Conservation (phyloP, 2,888 invertebrate species). For the Drosophila cognata region DNA sequence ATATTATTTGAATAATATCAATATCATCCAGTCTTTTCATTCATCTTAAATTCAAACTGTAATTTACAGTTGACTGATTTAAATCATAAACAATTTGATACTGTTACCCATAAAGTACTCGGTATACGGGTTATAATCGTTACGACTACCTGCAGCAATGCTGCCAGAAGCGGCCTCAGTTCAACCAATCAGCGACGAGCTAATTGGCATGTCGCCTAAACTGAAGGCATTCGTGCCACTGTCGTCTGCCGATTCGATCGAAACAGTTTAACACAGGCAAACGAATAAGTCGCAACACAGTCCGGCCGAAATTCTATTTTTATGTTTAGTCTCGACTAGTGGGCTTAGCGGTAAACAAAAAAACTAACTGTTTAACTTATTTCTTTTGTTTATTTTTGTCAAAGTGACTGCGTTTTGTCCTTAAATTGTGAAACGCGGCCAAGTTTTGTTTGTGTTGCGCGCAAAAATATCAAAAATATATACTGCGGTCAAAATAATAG, state of each 20-base stretch:
- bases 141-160: constrained; percentile 36
- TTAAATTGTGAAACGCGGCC: constrained; percentile 56
- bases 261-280: constrained; percentile 55
- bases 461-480: constrained; percentile 41
- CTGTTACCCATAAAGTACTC: constrained; percentile 14
- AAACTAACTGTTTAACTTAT: constrained; percentile 21
- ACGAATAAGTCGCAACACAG: constrained; percentile 43
- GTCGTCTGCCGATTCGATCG: constrained; percentile 42
- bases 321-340: constrained; percentile 57
- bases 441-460: constrained; percentile 42
- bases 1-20: background rate
- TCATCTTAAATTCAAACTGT: background rate
- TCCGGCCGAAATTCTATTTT: constrained; percentile 33
- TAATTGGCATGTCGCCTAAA: constrained; percentile 36
- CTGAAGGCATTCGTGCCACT: constrained; percentile 45
- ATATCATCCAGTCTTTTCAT: background rate
- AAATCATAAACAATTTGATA: background rate
- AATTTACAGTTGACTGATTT: background rate
- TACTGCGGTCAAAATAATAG: background rate
- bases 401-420: constrained; percentile 25
- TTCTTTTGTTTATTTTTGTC: constrained; percentile 47
- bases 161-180: constrained; percentile 58
- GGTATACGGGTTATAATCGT: constrained; percentile 2
- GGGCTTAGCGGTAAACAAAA: constrained; percentile 68
- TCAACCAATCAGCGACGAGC: constrained; percentile 49